Evolutionary conservation across 2,888 invertebrate genomes (phyloP).

Genomic region (Lypha dubia): DNA sequence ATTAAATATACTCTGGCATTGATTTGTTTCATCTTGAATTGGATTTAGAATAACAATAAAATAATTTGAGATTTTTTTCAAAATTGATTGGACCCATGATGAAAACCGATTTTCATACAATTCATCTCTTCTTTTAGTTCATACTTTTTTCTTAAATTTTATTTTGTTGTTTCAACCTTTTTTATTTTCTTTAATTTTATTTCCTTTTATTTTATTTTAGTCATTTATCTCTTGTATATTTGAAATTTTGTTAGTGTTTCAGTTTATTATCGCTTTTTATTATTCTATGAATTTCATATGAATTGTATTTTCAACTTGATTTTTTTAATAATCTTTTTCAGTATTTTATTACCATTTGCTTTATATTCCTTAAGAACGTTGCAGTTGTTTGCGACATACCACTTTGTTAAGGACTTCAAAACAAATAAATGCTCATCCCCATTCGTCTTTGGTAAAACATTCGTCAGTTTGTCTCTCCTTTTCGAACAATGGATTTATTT

Average conservation of each 20-base stretch:
- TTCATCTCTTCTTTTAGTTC: constrained; percentile 23
- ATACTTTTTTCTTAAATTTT: not conserved
- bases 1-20: constrained; percentile 17
- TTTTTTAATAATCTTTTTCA: not conserved
- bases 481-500: not conserved
- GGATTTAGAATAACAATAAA: constrained; percentile 40
- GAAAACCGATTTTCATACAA: constrained; percentile 27
- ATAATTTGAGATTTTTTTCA: constrained; percentile 42
- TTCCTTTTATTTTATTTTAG: not conserved
- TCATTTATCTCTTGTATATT: constrained; percentile 43
- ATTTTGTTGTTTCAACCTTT: not conserved
- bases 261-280: constrained; percentile 20
- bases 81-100: constrained; percentile 57
- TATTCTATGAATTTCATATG: constrained; percentile 17
- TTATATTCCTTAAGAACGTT: not conserved
- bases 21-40: constrained; percentile 25
- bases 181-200: no score
- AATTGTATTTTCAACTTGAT: not conserved
- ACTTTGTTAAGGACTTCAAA: not conserved
- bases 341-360: not conserved
- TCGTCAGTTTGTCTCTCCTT: not conserved
- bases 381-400: not conserved
- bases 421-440: not conserved
- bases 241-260: constrained; percentile 15
- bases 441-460: not conserved